Evolutionary conservation across 2,888 invertebrate species (phyloP).

Genomic region (Lepidochitona cinerea): DNA sequence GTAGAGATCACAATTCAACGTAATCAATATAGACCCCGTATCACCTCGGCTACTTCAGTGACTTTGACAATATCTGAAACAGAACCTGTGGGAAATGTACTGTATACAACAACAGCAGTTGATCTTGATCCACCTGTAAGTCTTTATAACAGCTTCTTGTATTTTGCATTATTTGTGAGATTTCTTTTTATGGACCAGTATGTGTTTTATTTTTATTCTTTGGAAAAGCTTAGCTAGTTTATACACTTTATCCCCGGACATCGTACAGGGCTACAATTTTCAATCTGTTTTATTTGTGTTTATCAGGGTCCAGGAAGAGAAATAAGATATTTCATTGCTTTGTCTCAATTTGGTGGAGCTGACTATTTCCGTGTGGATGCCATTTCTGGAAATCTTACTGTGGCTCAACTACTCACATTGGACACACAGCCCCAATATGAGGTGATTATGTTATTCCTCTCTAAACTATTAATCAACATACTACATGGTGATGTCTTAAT

Average conservation of each 20-base stretch:
- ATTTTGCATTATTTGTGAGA: no score
- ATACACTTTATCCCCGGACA: no score
- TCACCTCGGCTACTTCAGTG: not conserved
- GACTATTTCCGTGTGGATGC: slow-evolving; percentile 4
- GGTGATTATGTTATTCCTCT: no score
- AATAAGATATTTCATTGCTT: not conserved
- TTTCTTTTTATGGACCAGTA: no score
- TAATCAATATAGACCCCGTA: not conserved
- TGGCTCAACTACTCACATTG: not conserved
- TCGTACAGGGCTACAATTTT: no score
- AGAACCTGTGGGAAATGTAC: not conserved
- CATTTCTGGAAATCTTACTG: not conserved
- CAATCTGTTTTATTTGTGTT: not conserved
- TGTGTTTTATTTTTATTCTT: no score
- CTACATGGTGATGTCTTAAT: no score
- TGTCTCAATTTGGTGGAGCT: not conserved
- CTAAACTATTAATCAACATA: no score
- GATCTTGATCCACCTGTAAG: slow-evolving; percentile 3
- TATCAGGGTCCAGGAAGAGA: not conserved
- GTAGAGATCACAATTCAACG: not conserved
- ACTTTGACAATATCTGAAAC: not conserved
- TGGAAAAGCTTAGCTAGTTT: no score
- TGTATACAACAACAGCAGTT: not conserved
- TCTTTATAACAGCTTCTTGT: no score
- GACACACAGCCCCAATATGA: not conserved